Percentiles rank a stretch among this genome's conserved stretches.
phyloP scores from a whole-genome alignment of 2,113 vertebrate genomes.

The Phasianus colchicus region DNA sequence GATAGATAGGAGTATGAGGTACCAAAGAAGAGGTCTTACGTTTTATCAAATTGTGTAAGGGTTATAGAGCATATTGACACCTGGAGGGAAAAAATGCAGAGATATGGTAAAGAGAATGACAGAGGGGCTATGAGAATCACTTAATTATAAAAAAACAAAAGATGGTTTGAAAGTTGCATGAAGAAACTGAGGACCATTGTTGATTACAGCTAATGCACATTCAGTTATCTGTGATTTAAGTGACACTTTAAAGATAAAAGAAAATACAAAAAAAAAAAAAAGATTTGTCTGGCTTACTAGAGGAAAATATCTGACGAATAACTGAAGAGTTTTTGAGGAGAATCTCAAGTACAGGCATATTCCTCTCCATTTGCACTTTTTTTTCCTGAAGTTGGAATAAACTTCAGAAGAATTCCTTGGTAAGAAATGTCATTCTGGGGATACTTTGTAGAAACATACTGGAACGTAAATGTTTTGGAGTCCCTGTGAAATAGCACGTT shows the following conservation, averaged over 20 bases:
- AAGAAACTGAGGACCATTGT: background rate
- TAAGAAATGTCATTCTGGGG: background rate
- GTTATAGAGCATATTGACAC: accelerated
- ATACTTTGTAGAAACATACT: background rate
- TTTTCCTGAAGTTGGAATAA: background rate
- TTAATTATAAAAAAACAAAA: background rate
- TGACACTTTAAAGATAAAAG: background rate
- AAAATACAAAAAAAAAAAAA: background rate
- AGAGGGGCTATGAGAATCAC: background rate
- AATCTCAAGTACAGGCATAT: background rate
- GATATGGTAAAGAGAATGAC: background rate
- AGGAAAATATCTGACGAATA: background rate
- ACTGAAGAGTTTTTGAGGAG: accelerated
- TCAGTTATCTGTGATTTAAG: background rate
- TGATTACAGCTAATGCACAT: background rate
- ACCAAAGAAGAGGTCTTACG: background rate
- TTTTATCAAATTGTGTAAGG: background rate
- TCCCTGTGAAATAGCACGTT: background rate
- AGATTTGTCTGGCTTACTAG: background rate
- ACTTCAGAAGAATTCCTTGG: background rate
- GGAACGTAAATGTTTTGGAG: background rate
- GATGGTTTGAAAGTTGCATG: background rate
- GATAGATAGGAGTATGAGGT: background rate
- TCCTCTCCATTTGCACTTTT: background rate
- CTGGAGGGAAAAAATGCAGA: background rate